Percentiles rank a stretch among this genome's conserved stretches.
Conservation (phyloP, 1,140 invertebrate genomes). For the Zaprionus ghesquierei region DNA sequence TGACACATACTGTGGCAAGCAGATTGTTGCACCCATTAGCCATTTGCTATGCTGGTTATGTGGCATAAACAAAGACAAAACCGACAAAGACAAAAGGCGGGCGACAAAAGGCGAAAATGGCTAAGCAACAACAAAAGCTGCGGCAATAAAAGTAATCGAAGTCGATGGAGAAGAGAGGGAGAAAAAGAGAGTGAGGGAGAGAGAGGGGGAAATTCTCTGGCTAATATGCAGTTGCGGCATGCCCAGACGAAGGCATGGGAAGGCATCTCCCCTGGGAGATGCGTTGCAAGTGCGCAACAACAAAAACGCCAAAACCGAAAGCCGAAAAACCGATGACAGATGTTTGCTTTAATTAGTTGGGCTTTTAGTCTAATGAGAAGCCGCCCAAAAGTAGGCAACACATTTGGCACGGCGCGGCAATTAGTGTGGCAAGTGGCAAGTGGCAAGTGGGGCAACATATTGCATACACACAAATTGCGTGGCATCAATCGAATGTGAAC, state of each 20-base stretch:
- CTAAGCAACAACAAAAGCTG: slow-evolving; percentile 67
- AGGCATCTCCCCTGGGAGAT: slow-evolving; percentile 43
- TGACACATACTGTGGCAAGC: slow-evolving; percentile 13
- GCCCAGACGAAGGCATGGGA: too few species aligned
- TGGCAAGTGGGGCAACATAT: not conserved
- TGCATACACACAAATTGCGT: not conserved
- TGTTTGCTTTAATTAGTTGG: slow-evolving; percentile 61
- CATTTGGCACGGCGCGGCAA: not conserved
- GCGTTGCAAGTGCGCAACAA: slow-evolving; percentile 61
- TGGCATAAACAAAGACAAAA: not conserved
- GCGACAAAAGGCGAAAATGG: slow-evolving; percentile 20
- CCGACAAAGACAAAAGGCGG: not conserved
- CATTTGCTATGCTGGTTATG: too few species aligned
- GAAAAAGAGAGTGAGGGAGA: not conserved
- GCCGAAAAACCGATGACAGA: slow-evolving; percentile 34
- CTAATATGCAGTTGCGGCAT: slow-evolving; percentile 33
- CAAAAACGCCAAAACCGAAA: slow-evolving; percentile 38
- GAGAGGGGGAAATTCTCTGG: not conserved
- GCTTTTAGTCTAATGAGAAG: slow-evolving; percentile 68
- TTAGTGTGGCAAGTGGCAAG: not conserved
- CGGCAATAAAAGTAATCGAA: slow-evolving; percentile 49
- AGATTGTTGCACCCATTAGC: slow-evolving; percentile 14
- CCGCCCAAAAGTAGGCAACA: not conserved
- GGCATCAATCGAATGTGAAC: not conserved
- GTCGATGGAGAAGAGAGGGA: slow-evolving; percentile 1